A percentile compares a stretch with the other conserved stretches of the same genome.
Evolutionary conservation across 1,140 invertebrate genomes (phyloP).

Genomic region (Homalodisca vitripennis): DNA sequence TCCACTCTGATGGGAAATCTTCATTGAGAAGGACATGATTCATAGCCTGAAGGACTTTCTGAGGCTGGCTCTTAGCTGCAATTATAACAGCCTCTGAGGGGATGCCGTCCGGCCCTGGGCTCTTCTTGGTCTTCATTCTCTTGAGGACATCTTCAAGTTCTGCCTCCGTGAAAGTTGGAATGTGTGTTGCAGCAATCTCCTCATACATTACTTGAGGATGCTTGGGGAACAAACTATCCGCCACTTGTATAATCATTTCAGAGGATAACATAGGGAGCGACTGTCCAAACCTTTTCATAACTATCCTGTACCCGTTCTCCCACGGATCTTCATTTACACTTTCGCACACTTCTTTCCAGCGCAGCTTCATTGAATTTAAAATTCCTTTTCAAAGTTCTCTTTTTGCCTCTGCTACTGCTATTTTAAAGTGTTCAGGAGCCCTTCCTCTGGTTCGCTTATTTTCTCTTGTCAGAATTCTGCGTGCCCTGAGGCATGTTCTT

Average conservation of each 20-base stretch:
- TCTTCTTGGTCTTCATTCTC: neutral
- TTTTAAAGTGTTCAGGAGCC: neutral
- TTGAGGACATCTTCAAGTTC: neutral
- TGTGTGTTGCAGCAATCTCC: neutral
- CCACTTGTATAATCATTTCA: neutral
- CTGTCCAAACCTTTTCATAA: too few relatives aligned
- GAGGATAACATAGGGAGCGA: neutral
- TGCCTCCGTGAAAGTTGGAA: neutral
- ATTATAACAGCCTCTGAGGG: neutral
- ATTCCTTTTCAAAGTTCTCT: too few relatives aligned
- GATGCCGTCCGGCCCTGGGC: neutral
- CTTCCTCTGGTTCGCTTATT: neutral
- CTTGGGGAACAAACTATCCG: neutral
- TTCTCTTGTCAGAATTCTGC: neutral
- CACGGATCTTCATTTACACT: too few relatives aligned
- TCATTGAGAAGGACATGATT: neutral
- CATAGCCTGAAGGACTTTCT: neutral
- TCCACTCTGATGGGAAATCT: neutral
- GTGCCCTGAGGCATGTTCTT: neutral
- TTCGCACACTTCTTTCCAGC: too few relatives aligned
- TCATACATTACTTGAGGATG: neutral
- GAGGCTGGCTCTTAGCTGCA: neutral
- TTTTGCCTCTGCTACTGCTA: neutral
- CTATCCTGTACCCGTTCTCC: too few relatives aligned
- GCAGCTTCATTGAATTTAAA: too few relatives aligned